Percentiles rank a stretch among this genome's conserved stretches.
These are phyloP conservation scores for Dasyprocta punctata DNA, from an alignment of 2,113 vertebrate genomes.

Conservation along the genomic window DNA sequence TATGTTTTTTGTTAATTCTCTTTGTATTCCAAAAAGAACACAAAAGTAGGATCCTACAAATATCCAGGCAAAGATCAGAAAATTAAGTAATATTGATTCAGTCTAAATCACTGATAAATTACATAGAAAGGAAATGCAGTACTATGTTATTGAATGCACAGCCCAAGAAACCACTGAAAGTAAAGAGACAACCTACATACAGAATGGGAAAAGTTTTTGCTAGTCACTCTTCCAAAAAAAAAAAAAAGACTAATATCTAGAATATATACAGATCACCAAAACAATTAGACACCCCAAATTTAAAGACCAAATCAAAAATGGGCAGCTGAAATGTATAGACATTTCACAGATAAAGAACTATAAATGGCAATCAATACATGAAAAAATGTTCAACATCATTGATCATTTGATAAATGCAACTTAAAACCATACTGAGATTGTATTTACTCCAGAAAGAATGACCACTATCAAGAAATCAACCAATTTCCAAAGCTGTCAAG, in stretches of 20 bases:
- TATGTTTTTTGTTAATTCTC: background rate
- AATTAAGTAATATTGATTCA: background rate
- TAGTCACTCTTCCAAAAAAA: background rate
- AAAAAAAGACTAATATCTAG: background rate
- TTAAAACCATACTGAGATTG: background rate
- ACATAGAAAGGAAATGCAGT: background rate
- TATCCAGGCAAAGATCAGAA: background rate
- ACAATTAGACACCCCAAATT: background rate
- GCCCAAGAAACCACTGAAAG: background rate
- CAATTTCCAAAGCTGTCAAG: background rate
- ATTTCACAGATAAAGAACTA: background rate
- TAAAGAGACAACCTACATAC: background rate
- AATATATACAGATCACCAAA: background rate
- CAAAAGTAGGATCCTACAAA: background rate
- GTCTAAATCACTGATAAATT: background rate
- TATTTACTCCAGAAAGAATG: background rate
- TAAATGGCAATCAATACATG: background rate
- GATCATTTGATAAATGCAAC: background rate
- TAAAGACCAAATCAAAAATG: background rate
- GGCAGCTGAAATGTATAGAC: background rate
- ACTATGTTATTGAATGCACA: background rate
- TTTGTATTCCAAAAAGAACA: background rate
- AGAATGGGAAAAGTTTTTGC: background rate
- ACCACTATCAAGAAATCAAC: background rate
- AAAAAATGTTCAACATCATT: background rate